Evolutionary conservation across 2,888 invertebrate genomes (phyloP).

Genomic region (Brachypterus glaber): DNA sequence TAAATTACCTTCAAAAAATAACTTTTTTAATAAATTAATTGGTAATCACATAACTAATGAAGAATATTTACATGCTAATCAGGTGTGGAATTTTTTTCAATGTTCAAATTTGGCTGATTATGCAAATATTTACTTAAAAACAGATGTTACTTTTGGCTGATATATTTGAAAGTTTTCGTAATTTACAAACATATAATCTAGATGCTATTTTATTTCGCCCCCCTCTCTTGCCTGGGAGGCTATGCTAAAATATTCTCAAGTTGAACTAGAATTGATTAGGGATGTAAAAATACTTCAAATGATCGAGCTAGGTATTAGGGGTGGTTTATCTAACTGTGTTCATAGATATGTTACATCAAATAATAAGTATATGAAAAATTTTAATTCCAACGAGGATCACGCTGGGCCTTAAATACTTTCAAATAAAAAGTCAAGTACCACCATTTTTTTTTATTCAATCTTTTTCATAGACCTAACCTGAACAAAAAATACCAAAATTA

Average conservation of each 20-base stretch:
- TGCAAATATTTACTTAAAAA: not conserved
- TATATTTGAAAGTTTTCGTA: not conserved
- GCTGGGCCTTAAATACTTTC: too few species aligned
- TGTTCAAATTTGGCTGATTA: not conserved
- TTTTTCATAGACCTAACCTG: too few species aligned
- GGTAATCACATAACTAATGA: not conserved
- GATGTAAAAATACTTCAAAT: not conserved
- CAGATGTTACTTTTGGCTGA: not conserved
- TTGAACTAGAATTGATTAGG: not conserved
- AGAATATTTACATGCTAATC: not conserved
- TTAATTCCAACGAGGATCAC: too few species aligned
- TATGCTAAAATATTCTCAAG: not conserved
- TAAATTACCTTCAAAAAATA: not conserved
- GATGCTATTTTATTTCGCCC: not conserved
- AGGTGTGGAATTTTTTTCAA: not conserved
- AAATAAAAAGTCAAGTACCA: too few species aligned
- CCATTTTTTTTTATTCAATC: too few species aligned
- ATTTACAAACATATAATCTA: too few species aligned
- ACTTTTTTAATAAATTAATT: not conserved
- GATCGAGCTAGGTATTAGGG: not conserved
- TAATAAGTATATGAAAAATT: not conserved
- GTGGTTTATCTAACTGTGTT: not conserved
- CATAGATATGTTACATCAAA: too few species aligned
- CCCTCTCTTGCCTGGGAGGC: constrained; percentile 1
- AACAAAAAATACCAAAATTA: too few species aligned